A percentile compares a stretch with the other conserved stretches of the same genome.
These are phyloP conservation scores for Arctia plantaginis DNA, from an alignment of 2,888 invertebrate species.

Conservation along the genomic window DNA sequence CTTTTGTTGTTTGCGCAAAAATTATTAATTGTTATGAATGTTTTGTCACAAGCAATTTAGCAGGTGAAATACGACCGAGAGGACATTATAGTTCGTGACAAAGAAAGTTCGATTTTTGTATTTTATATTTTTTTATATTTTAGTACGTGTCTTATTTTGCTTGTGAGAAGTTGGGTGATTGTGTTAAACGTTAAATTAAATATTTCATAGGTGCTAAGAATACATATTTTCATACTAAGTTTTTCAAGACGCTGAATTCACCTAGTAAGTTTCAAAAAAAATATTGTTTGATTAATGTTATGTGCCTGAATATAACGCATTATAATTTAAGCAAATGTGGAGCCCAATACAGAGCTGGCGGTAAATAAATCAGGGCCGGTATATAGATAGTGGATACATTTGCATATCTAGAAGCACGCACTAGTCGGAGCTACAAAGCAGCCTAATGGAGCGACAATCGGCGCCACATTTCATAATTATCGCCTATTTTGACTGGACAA, in stretches of 20 bases:
- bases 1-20: constrained; percentile 74
- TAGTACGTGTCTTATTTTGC: constrained; percentile 45
- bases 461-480: constrained; percentile 84
- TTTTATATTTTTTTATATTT: constrained; percentile 44
- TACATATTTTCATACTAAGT: neutral
- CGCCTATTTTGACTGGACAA: constrained; percentile 82
- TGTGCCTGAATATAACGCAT: constrained; percentile 24
- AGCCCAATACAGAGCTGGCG: constrained; percentile 28
- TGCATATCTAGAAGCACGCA: constrained; percentile 76
- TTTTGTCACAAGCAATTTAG: constrained; percentile 51
- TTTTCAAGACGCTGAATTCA: neutral
- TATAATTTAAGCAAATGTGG: constrained; percentile 30
- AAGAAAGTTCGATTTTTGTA: constrained; percentile 55
- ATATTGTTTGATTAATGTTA: constrained; percentile 15
- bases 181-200: neutral
- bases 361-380: constrained; percentile 48
- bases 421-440: constrained; percentile 74
- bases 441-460: constrained; percentile 82
- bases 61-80: constrained; percentile 41
- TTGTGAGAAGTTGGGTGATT: constrained; percentile 29
- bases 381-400: constrained; percentile 62
- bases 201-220: neutral
- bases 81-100: constrained; percentile 46
- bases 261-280: constrained; percentile 36
- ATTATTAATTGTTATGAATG: constrained; percentile 53